Evolutionary conservation across 2,888 invertebrate genomes (phyloP).

Genomic region (Meloe dianella): DNA sequence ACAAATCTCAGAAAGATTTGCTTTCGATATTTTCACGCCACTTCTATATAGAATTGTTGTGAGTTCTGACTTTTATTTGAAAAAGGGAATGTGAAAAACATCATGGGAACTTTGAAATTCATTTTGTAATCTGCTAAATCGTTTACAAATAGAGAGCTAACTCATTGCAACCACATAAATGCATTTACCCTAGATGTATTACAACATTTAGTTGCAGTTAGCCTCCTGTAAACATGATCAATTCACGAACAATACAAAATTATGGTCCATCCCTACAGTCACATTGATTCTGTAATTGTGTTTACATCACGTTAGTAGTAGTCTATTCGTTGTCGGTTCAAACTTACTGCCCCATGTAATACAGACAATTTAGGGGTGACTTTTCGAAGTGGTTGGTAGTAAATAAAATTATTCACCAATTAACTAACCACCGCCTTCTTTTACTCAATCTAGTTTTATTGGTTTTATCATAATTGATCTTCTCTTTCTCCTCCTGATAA

Average conservation of each 20-base stretch:
- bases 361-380: conserved; percentile 46
- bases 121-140: background rate
- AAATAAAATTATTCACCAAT: conserved; percentile 41
- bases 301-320: conserved; percentile 45
- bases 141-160: conserved; percentile 12
- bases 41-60: background rate
- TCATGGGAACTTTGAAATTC: background rate
- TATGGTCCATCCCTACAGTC: conserved; percentile 46
- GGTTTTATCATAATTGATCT: conserved; percentile 30
- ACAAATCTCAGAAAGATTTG: conserved; percentile 27
- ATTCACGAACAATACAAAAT: conserved; percentile 47
- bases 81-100: background rate
- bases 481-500: background rate
- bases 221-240: conserved; percentile 38
- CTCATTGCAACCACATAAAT: conserved; percentile 24
- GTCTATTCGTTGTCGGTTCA: conserved; percentile 35
- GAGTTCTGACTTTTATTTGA: too few species aligned
- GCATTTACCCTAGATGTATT: conserved; percentile 26
- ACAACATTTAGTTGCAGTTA: conserved; percentile 34
- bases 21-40: background rate
- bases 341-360: conserved; percentile 43
- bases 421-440: conserved; percentile 34
- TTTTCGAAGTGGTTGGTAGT: conserved; percentile 42
- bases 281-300: conserved; percentile 51
- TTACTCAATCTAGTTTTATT: conserved; percentile 29